Percentiles rank a stretch among this genome's conserved stretches.
Conservation (phyloP, 2,888 invertebrate species). For the Neoaliturus tenellus region DNA sequence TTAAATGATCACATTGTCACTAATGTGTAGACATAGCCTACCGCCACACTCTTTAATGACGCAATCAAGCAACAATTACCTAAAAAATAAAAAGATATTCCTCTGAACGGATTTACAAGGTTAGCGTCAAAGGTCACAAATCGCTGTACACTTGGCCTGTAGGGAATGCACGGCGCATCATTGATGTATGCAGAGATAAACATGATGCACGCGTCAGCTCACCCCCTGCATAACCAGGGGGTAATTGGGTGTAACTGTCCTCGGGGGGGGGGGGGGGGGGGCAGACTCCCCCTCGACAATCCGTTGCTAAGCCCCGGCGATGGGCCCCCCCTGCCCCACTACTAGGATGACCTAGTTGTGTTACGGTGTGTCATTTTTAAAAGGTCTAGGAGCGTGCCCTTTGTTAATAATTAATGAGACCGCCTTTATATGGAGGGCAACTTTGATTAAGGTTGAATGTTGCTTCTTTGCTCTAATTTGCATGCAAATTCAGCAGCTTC, state of each 20-base stretch:
- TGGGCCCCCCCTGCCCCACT: background rate
- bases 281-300: background rate
- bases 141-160: background rate
- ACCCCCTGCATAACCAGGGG: constrained; percentile 12
- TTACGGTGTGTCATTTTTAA: background rate
- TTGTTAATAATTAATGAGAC: background rate
- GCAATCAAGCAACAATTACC: too few relatives aligned
- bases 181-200: constrained; percentile 5
- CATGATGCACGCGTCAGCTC: background rate
- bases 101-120: too few relatives aligned
- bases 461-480: too few relatives aligned
- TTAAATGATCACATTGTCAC: too few relatives aligned
- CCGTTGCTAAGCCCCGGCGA: background rate
- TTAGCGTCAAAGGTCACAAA: background rate
- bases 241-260: constrained; percentile 3
- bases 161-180: background rate
- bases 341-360: background rate
- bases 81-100: too few relatives aligned
- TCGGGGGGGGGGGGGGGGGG: background rate
- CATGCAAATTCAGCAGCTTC: too few relatives aligned
- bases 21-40: too few relatives aligned
- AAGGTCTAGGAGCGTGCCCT: background rate
- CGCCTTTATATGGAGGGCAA: too few relatives aligned
- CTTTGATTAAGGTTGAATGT: too few relatives aligned
- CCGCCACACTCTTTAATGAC: too few relatives aligned